phyloP scores from a whole-genome alignment of 2,888 invertebrate genomes.

The Lasioglossum leucozonium region DNA sequence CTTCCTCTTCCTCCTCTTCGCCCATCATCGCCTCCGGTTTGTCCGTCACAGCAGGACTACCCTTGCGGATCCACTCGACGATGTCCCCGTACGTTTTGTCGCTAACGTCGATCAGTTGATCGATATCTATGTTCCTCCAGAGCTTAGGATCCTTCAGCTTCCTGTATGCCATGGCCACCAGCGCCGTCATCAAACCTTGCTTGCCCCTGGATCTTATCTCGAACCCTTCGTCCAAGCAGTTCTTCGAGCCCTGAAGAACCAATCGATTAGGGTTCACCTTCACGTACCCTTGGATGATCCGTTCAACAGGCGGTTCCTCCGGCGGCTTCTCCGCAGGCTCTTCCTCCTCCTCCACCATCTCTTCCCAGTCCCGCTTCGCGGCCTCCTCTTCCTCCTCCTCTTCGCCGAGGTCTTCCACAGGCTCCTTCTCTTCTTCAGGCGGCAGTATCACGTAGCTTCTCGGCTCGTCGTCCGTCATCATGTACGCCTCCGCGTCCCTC shows the following conservation, averaged over 20 bases:
- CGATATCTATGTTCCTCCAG: slow-evolving; percentile 78
- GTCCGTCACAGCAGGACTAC: slow-evolving; percentile 61
- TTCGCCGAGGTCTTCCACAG: slow-evolving; percentile 28
- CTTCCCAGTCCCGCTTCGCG: slow-evolving; percentile 16
- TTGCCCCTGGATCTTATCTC: slow-evolving; percentile 68
- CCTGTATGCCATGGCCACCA: slow-evolving; percentile 74
- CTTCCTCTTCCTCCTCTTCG: slow-evolving; percentile 62
- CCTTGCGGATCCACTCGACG: slow-evolving; percentile 73
- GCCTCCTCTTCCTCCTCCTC: slow-evolving; percentile 50
- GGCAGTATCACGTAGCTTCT: slow-evolving; percentile 57
- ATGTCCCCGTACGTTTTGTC: slow-evolving; percentile 69
- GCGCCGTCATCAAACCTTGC: slow-evolving; percentile 76
- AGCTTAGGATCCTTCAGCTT: slow-evolving; percentile 68
- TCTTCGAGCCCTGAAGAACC: slow-evolving; percentile 75
- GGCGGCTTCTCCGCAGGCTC: not conserved
- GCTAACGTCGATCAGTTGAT: slow-evolving; percentile 75
- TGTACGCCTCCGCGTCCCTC: slow-evolving; percentile 70
- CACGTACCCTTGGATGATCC: slow-evolving; percentile 68
- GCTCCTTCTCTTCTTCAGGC: slow-evolving; percentile 25
- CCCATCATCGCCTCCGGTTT: slow-evolving; percentile 50
- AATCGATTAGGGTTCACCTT: slow-evolving; percentile 76
- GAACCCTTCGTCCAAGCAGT: slow-evolving; percentile 70
- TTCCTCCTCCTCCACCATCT: slow-evolving; percentile 23
- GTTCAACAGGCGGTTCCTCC: slow-evolving; percentile 46
- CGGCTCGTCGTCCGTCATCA: slow-evolving; percentile 73